phyloP scores from a whole-genome alignment of 2,888 invertebrate species.

The Drepana falcataria region DNA sequence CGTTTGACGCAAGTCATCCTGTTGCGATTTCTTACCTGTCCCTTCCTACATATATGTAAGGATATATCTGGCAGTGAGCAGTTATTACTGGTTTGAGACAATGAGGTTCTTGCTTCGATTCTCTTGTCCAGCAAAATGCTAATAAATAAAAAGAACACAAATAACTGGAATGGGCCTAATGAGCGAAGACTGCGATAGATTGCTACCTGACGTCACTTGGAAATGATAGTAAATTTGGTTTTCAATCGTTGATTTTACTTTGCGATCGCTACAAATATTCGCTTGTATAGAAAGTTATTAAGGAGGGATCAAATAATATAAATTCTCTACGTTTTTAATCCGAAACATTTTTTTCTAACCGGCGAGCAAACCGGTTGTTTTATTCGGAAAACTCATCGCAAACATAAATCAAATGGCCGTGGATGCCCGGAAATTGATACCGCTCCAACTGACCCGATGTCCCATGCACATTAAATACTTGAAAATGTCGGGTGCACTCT shows the following conservation, averaged over 20 bases:
- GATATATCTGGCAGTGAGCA: too few species aligned
- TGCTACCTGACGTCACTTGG: too few species aligned
- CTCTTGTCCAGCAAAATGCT: too few species aligned
- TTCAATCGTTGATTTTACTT: too few species aligned
- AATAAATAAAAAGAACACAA: too few species aligned
- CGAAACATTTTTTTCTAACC: background rate
- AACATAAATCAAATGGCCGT: slow-evolving; percentile 64
- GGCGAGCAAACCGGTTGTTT: slow-evolving; percentile 20
- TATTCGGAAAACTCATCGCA: slow-evolving; percentile 43
- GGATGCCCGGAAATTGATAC: slow-evolving; percentile 68
- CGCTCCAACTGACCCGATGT: slow-evolving; percentile 43
- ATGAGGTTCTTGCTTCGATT: too few species aligned
- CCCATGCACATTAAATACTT: slow-evolving; percentile 34
- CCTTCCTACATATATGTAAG: background rate
- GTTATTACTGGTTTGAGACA: too few species aligned
- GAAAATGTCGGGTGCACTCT: slow-evolving; percentile 4
- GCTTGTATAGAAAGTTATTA: background rate
- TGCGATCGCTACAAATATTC: too few species aligned
- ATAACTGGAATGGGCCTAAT: too few species aligned
- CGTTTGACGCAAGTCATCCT: slow-evolving; percentile 18
- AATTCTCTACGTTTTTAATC: background rate
- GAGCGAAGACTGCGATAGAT: too few species aligned
- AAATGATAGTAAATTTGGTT: too few species aligned
- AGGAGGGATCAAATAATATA: background rate
- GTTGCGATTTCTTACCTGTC: slow-evolving; percentile 3